These are phyloP conservation scores for Andricus grossulariae DNA, from an alignment of 1,140 invertebrate genomes.

Conservation along the genomic window DNA sequence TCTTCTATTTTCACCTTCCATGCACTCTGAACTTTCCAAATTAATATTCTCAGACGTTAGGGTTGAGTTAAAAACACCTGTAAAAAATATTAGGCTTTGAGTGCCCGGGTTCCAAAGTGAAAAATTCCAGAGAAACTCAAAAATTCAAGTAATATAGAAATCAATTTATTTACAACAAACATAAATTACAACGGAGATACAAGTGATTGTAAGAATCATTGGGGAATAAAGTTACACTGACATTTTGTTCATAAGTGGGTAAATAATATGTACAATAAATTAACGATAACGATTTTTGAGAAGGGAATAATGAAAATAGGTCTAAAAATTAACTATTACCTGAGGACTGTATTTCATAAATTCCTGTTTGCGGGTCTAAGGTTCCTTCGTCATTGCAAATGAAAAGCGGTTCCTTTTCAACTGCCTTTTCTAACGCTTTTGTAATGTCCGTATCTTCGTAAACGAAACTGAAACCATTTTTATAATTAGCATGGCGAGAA, in stretches of 20 bases:
- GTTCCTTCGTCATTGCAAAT: conserved; percentile 50
- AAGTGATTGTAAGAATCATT: neutral
- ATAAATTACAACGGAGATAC: conserved; percentile 30
- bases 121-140: too few species aligned
- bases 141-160: conserved; percentile 11
- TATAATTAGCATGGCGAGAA: conserved; percentile 19
- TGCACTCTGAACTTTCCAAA: conserved; percentile 75
- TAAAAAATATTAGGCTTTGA: conserved; percentile 54
- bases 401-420: conserved; percentile 44
- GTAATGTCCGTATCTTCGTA: conserved; percentile 39
- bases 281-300: conserved; percentile 24
- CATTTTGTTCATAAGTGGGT: conserved; percentile 8
- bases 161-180: conserved; percentile 29
- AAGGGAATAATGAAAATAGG: conserved; percentile 28
- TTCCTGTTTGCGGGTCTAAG: conserved; percentile 61
- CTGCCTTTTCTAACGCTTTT: conserved; percentile 40
- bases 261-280: conserved; percentile 17
- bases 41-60: conserved; percentile 74
- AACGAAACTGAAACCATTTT: conserved; percentile 34
- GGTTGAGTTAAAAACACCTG: conserved; percentile 73
- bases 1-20: conserved; percentile 70
- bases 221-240: conserved; percentile 22
- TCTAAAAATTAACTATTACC: conserved; percentile 45
- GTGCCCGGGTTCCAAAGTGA: too few species aligned
- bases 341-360: conserved; percentile 58